Conservation (phyloP, 2,797 vertebrate genomes). For the Anableps anableps region DNA sequence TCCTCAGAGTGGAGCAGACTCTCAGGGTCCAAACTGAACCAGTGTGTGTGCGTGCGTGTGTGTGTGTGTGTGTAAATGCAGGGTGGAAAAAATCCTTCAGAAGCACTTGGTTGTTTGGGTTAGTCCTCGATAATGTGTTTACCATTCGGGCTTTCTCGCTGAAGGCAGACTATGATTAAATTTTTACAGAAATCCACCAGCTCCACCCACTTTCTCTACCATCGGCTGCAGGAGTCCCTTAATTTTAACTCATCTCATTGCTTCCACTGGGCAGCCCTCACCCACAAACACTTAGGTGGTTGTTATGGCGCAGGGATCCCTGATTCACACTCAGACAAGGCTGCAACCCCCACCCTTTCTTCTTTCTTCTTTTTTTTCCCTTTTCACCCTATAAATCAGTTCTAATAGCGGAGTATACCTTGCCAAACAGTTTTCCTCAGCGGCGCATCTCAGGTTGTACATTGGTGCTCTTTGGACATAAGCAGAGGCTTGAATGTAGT, state of each 20-base stretch:
- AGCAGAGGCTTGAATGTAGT: slow-evolving; percentile 94
- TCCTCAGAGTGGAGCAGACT: slow-evolving; percentile 29
- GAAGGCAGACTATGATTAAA: slow-evolving; percentile 68
- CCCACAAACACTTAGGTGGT: slow-evolving; percentile 60
- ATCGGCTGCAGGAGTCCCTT: slow-evolving; percentile 56
- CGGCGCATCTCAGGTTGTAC: slow-evolving; percentile 96
- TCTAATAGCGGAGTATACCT: slow-evolving; percentile 80
- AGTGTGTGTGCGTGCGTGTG: slow-evolving; percentile 28
- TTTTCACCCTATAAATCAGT: not conserved
- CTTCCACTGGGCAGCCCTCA: slow-evolving; percentile 45
- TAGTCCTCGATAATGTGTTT: slow-evolving; percentile 76
- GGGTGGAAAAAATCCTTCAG: slow-evolving; percentile 63
- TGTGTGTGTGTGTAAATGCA: slow-evolving; percentile 47
- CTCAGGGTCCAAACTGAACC: slow-evolving; percentile 17
- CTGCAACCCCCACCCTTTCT: not conserved
- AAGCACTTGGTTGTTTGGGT: slow-evolving; percentile 65
- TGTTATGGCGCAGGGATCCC: slow-evolving; percentile 51
- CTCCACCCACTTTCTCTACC: slow-evolving; percentile 37
- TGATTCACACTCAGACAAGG: slow-evolving; percentile 56
- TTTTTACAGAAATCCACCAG: slow-evolving; percentile 59
- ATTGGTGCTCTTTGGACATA: slow-evolving; percentile 94
- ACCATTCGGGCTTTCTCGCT: slow-evolving; percentile 72
- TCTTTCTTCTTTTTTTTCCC: not conserved
- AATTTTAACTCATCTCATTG: slow-evolving; percentile 55
- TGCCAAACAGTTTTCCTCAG: slow-evolving; percentile 97